These are phyloP conservation scores for Battus philenor DNA, from an alignment of 1,140 invertebrate genomes.

Conservation along the genomic window DNA sequence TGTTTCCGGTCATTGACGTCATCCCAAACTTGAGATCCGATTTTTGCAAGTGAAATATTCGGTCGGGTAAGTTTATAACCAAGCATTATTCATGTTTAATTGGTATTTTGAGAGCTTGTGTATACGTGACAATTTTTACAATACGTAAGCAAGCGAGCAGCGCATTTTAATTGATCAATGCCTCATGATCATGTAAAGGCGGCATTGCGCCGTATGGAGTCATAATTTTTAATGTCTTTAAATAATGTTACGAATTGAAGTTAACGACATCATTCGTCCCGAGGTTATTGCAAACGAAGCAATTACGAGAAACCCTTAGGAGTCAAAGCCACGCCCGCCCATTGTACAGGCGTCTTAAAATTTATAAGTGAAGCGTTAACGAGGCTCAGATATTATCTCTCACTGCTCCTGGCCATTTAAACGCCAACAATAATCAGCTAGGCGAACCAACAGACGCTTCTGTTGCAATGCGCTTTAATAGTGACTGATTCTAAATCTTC, in stretches of 20 bases:
- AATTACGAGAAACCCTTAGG: constrained; percentile 2
- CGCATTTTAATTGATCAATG: constrained; percentile 9
- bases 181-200: background rate
- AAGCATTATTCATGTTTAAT: constrained; percentile 23
- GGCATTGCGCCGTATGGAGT: background rate
- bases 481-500: background rate
- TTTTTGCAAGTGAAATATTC: constrained; percentile 19
- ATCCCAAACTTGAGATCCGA: constrained; percentile 24
- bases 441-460: background rate
- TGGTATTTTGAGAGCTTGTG: constrained; percentile 19
- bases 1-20: constrained; percentile 31
- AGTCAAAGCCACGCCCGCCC: background rate
- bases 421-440: constrained; percentile 7
- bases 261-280: background rate
- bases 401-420: background rate
- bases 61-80: background rate
- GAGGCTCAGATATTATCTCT: constrained; percentile 5
- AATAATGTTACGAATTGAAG: background rate
- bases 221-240: background rate
- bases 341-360: constrained; percentile 9
- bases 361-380: constrained; percentile 13
- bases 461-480: background rate
- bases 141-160: background rate
- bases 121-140: constrained; percentile 8
- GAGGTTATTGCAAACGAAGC: background rate